Conservation (phyloP, 2,797 vertebrate species). For the Takifugu rubripes region DNA sequence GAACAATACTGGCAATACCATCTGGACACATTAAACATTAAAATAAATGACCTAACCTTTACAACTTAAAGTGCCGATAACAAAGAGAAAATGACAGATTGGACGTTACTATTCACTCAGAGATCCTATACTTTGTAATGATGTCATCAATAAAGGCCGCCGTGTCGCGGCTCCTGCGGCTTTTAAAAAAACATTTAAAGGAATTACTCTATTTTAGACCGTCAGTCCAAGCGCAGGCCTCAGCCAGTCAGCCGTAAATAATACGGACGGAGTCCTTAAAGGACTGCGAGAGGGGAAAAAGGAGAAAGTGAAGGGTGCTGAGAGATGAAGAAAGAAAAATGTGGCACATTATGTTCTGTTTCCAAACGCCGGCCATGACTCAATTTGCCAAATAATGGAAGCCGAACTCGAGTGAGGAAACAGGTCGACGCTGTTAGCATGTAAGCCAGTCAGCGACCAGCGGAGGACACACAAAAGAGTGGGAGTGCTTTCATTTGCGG, state of each 20-base stretch:
- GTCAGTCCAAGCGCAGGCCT: slow-evolving; percentile 69
- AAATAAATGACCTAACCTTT: slow-evolving; percentile 86
- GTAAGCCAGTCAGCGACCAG: slow-evolving; percentile 60
- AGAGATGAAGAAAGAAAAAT: slow-evolving; percentile 70
- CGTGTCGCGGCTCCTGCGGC: slow-evolving; percentile 71
- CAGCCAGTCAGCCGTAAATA: slow-evolving; percentile 68
- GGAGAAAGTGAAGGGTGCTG: slow-evolving; percentile 30
- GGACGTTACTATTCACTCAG: slow-evolving; percentile 81
- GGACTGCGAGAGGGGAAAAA: slow-evolving; percentile 43
- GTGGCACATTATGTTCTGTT: slow-evolving; percentile 70
- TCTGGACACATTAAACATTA: slow-evolving; percentile 81
- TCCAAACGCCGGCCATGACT: slow-evolving; percentile 74
- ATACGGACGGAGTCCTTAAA: slow-evolving; percentile 50
- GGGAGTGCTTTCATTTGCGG: slow-evolving; percentile 23
- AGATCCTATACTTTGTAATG: slow-evolving; percentile 81
- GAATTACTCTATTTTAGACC: slow-evolving; percentile 76
- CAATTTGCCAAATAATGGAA: slow-evolving; percentile 78
- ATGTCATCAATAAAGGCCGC: slow-evolving; percentile 81
- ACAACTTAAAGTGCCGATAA: slow-evolving; percentile 80
- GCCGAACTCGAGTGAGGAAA: slow-evolving; percentile 65
- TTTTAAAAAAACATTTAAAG: slow-evolving; percentile 81
- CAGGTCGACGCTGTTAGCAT: slow-evolving; percentile 63
- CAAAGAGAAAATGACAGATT: slow-evolving; percentile 79
- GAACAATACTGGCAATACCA: slow-evolving; percentile 68
- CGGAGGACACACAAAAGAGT: slow-evolving; percentile 57